Conservation (phyloP, 2,888 invertebrate genomes). For the Lamellibrachia columna region DNA sequence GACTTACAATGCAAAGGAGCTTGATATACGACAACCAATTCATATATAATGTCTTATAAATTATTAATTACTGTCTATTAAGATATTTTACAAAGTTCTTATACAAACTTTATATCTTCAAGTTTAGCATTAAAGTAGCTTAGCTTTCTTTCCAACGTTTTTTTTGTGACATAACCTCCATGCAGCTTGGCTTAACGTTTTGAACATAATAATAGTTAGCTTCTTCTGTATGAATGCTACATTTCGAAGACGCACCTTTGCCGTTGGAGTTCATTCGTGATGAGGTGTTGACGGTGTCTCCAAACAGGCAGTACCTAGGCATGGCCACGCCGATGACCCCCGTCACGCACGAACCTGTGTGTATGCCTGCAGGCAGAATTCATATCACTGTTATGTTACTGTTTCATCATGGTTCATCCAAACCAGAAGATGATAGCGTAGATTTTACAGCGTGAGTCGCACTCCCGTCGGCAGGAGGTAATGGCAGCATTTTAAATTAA, state of each 20-base stretch:
- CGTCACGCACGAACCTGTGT: neutral
- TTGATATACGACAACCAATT: neutral
- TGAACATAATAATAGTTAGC: neutral
- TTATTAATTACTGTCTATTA: neutral
- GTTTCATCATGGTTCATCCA: neutral
- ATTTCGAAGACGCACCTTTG: neutral
- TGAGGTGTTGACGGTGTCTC: neutral
- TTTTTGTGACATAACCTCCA: too few species aligned
- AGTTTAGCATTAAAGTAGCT: neutral
- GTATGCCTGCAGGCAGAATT: neutral
- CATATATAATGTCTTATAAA: neutral
- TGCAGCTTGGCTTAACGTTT: neutral
- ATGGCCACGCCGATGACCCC: neutral
- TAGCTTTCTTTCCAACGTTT: neutral
- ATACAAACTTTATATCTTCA: neutral
- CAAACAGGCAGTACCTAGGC: neutral
- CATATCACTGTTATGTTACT: too few species aligned
- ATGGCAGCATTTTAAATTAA: neutral
- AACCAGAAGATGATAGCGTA: neutral
- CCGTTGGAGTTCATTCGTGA: neutral
- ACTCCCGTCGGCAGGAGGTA: neutral
- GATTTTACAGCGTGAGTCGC: neutral
- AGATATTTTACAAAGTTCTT: neutral
- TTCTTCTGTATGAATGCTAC: neutral
- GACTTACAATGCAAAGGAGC: neutral